Base-by-base conservation (phyloP, 2,797 vertebrate species). In the Lithobates pipiens region DNA sequence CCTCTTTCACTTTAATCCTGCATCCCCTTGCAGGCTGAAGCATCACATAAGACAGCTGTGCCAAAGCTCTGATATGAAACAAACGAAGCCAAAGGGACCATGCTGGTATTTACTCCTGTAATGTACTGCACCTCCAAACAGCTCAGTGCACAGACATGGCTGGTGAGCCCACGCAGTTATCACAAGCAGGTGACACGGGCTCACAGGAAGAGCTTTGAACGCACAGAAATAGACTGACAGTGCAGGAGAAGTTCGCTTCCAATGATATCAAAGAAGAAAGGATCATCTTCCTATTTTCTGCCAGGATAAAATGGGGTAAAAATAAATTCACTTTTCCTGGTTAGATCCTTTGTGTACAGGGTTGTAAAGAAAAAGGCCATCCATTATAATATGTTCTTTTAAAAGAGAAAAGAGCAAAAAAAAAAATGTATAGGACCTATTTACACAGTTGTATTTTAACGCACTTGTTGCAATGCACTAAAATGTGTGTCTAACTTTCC, bases 1-100 rank as follows among this genome's bases (percentile, higher is more conserved):
- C 86, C 86, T 87, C 86, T 87, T 72, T 84, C 61, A 73, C 86
- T 87, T 87, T 87, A 83, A 87, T 87, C 81, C 86, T 29, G 68
- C 76, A 79, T 79, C 85, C 80, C 80, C 70, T 83, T 8, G 76
- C 80, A 87, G 85, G 42, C 76, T 87, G 85, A 84, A 80, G 81
- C 70, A 84, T 83, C 86, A 87, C 81, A 84, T 84, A 69, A 83
- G 78, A 79, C 80, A 61, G 76, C 86, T 76, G 86, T 63, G 81
- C 71, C 18, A 39, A 54, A 68, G 76, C 61, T 83, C 81, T 83
- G 78, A 80, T 86, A 86, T 74, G 70, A 74, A 69, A 82, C 75
- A 75, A 67, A 73, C 79, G 29, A 63, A 83, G 80, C 80, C 76
- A 86, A 74, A 74, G 80, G 85, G 85, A 77, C 85, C 78, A 57